Conservation (phyloP, 2,888 invertebrate genomes). For the Thymelicus sylvestris region DNA sequence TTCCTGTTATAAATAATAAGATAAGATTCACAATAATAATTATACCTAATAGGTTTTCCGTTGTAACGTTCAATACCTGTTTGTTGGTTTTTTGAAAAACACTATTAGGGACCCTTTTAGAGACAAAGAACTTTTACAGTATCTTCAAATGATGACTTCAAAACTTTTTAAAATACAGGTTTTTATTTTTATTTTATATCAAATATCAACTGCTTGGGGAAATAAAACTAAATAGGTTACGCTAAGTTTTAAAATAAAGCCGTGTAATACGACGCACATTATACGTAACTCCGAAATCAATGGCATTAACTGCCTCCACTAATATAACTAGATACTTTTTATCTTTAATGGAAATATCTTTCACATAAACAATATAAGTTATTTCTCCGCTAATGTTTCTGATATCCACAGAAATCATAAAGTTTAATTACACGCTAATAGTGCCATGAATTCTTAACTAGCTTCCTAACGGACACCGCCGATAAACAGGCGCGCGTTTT, state of each 20-base stretch:
- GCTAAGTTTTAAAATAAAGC: background rate
- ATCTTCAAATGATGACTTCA: no score
- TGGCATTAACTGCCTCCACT: constrained; percentile 36
- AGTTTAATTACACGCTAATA: constrained; percentile 64
- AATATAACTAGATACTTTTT: constrained; percentile 10
- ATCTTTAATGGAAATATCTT: constrained; percentile 45
- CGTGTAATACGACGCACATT: background rate
- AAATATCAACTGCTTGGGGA: no score
- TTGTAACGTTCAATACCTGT: no score
- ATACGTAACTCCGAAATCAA: constrained; percentile 26
- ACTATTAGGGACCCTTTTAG: no score
- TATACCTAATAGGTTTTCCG: no score
- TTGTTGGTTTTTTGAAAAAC: no score
- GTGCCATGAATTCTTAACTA: constrained; percentile 63
- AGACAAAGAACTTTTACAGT: no score
- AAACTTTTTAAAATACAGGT: no score
- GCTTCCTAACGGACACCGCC: constrained; percentile 65
- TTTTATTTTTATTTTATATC: no score
- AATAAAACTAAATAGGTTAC: no score
- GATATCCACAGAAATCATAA: constrained; percentile 65
- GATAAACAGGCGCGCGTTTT: constrained; percentile 65
- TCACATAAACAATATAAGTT: constrained; percentile 59
- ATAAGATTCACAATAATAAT: no score
- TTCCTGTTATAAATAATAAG: no score
- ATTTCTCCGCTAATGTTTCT: constrained; percentile 59